phyloP scores from a whole-genome alignment of 2,888 invertebrate species.

The Agrotis segetum region DNA sequence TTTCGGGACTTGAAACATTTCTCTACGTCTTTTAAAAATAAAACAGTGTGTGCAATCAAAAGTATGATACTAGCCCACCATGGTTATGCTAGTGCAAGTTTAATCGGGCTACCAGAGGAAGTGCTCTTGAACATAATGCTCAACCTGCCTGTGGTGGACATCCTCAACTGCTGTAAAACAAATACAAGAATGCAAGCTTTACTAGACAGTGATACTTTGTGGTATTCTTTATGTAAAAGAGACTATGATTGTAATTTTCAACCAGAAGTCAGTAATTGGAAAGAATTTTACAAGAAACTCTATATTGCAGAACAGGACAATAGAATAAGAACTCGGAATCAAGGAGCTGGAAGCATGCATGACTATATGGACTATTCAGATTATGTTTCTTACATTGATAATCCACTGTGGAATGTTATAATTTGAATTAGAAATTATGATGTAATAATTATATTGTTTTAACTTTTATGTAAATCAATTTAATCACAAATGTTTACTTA shows the following conservation, averaged over 20 bases:
- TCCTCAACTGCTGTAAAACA: slow-evolving; percentile 78
- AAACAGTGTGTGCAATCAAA: slow-evolving; percentile 89
- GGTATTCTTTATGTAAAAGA: slow-evolving; percentile 81
- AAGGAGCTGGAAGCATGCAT: slow-evolving; percentile 75
- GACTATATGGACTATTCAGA: slow-evolving; percentile 82
- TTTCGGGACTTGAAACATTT: slow-evolving; percentile 86
- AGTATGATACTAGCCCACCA: slow-evolving; percentile 87
- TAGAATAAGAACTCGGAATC: slow-evolving; percentile 50
- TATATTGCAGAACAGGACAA: slow-evolving; percentile 69
- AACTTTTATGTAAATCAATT: slow-evolving; percentile 33
- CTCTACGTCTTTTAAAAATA: slow-evolving; percentile 88
- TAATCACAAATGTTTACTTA: slow-evolving; percentile 18
- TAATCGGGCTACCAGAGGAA: slow-evolving; percentile 86
- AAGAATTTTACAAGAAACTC: slow-evolving; percentile 73
- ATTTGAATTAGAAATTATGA: slow-evolving; percentile 42
- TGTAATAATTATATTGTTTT: slow-evolving; percentile 24
- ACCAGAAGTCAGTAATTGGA: slow-evolving; percentile 74
- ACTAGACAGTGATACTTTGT: slow-evolving; percentile 77
- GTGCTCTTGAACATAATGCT: slow-evolving; percentile 79
- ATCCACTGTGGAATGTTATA: slow-evolving; percentile 82
- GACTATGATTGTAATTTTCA: slow-evolving; percentile 73
- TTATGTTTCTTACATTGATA: slow-evolving; percentile 81
- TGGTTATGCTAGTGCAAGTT: slow-evolving; percentile 87
- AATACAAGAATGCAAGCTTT: slow-evolving; percentile 77
- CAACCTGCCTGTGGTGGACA: slow-evolving; percentile 73